Percentiles rank a stretch among this genome's conserved stretches.
phyloP scores from a whole-genome alignment of 2,888 invertebrate genomes.

The Hyles lineata region DNA sequence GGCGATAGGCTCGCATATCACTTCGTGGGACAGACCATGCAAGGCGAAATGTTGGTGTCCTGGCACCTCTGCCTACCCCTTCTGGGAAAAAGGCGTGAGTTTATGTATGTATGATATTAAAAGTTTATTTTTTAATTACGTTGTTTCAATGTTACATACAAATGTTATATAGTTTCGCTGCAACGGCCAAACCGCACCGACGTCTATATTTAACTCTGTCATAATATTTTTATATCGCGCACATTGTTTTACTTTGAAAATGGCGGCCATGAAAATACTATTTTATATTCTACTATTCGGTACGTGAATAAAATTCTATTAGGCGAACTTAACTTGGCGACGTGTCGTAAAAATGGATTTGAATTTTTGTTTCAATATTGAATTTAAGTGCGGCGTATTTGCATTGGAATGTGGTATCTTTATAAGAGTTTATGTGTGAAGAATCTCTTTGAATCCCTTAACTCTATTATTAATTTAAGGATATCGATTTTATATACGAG shows the following conservation, averaged over 20 bases:
- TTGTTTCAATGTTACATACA: not conserved
- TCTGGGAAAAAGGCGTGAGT: too few relatives aligned
- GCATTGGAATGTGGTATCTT: not conserved
- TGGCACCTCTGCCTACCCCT: too few relatives aligned
- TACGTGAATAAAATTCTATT: slow-evolving; percentile 21
- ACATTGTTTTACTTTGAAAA: slow-evolving; percentile 13
- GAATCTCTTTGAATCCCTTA: too few relatives aligned
- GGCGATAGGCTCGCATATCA: too few relatives aligned
- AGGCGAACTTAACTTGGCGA: slow-evolving; percentile 2
- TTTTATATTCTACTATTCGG: slow-evolving; percentile 1
- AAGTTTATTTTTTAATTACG: not conserved
- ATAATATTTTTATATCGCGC: slow-evolving; percentile 21
- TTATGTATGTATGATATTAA: too few relatives aligned
- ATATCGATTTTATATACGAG: too few relatives aligned
- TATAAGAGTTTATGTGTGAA: not conserved
- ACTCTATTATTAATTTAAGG: too few relatives aligned
- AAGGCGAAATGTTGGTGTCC: too few relatives aligned
- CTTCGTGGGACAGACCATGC: too few relatives aligned
- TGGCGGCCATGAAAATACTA: slow-evolving; percentile 4
- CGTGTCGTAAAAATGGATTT: slow-evolving; percentile 2
- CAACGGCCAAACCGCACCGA: slow-evolving; percentile 12
- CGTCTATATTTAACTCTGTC: slow-evolving; percentile 18
- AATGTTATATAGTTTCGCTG: not conserved
- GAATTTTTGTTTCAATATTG: not conserved
- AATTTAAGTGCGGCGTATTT: not conserved